A percentile compares a stretch with the other conserved stretches of the same genome.
phyloP scores from a whole-genome alignment of 2,888 invertebrate species.

The Meganola albula region DNA sequence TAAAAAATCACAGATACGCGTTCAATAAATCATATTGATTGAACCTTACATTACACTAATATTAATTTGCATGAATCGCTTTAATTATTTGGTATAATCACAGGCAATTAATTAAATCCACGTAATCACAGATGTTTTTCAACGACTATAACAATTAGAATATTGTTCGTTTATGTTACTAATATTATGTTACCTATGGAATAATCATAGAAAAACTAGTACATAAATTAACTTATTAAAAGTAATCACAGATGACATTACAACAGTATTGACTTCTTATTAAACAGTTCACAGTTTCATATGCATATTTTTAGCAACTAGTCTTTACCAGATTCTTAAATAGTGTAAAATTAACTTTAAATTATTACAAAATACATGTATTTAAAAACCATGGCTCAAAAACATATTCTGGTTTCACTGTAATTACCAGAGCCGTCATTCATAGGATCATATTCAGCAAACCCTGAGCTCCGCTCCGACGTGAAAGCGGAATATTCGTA shows the following conservation, averaged over 20 bases:
- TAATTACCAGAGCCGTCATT: slow-evolving; percentile 12
- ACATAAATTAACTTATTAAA: slow-evolving; percentile 11
- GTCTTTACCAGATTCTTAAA: slow-evolving; percentile 11
- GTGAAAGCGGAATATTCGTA: slow-evolving; percentile 11
- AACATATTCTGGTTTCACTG: slow-evolving; percentile 12
- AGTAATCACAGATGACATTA: slow-evolving; percentile 10
- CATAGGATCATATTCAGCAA: slow-evolving; percentile 12
- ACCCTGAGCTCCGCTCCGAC: slow-evolving; percentile 13
- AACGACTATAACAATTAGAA: slow-evolving; percentile 10
- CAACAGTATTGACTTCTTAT: slow-evolving; percentile 8
- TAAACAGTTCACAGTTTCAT: slow-evolving; percentile 11
- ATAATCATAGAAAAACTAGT: slow-evolving; percentile 10
- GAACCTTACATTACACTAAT: too few species aligned
- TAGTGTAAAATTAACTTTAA: slow-evolving; percentile 13
- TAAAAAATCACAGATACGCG: too few species aligned
- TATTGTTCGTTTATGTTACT: slow-evolving; percentile 11
- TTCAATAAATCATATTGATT: too few species aligned
- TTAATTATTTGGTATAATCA: slow-evolving; percentile 11
- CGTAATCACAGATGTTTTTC: slow-evolving; percentile 10
- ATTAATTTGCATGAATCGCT: too few species aligned
- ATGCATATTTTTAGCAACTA: slow-evolving; percentile 10
- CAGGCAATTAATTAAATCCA: slow-evolving; percentile 10
- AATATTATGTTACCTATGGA: slow-evolving; percentile 10
- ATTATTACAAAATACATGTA: slow-evolving; percentile 12
- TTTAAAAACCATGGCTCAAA: slow-evolving; percentile 12